Percentiles rank a stretch among this genome's conserved stretches.
Conservation (phyloP, 2,797 vertebrate species). For the Gymnoscopelus braueri region DNA sequence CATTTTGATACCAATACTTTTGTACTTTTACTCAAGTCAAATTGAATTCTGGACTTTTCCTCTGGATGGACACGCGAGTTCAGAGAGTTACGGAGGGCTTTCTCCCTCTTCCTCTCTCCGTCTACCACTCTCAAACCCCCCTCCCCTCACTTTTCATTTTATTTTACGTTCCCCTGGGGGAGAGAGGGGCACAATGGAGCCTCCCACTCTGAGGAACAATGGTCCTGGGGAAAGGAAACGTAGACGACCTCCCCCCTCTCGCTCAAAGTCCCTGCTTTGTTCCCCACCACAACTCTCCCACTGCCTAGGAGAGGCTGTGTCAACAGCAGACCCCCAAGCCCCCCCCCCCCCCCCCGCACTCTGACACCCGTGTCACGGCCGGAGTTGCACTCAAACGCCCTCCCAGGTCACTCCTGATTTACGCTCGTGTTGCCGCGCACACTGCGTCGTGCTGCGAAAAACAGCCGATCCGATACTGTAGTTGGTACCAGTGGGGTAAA, state of each 20-base stretch:
- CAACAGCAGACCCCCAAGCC: conserved; percentile 47
- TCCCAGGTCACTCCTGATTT: conserved; percentile 10
- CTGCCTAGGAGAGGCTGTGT: conserved; percentile 45
- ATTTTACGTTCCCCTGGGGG: too few species aligned
- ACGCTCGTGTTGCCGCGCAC: too few species aligned
- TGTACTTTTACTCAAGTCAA: too few species aligned
- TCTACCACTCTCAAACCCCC: background rate
- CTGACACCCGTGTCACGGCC: conserved; percentile 27
- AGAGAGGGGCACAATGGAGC: too few species aligned
- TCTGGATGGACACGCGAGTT: too few species aligned
- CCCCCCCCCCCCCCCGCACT: conserved; percentile 35
- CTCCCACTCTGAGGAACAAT: conserved; percentile 59
- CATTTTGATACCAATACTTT: too few species aligned
- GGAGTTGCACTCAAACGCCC: conserved; percentile 28
- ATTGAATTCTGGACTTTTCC: too few species aligned
- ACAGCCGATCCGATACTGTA: too few species aligned
- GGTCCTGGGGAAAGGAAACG: conserved; percentile 61
- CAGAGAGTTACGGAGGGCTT: too few species aligned
- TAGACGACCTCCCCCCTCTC: conserved; percentile 38
- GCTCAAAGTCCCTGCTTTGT: conserved; percentile 56
- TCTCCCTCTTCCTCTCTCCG: background rate
- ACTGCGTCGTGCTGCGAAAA: too few species aligned
- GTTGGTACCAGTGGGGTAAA: too few species aligned
- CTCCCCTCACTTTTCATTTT: too few species aligned
- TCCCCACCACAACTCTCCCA: conserved; percentile 45